Conservation (phyloP, 2,113 vertebrate genomes). For the Ammodytes marinus region DNA sequence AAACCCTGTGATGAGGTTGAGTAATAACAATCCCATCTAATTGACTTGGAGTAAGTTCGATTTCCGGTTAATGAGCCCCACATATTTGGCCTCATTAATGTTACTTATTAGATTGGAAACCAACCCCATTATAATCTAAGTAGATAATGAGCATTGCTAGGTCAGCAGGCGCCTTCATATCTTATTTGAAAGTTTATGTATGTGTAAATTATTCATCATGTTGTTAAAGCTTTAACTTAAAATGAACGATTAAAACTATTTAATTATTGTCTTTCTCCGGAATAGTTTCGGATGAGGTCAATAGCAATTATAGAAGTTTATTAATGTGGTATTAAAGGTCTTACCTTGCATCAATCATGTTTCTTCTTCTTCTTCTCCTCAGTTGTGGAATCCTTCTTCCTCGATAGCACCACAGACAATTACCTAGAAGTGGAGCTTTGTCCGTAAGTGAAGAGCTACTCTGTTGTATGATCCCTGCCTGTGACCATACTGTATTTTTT, state of each 20-base stretch:
- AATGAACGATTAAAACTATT: slow-evolving; percentile 23
- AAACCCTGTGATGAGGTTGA: slow-evolving; percentile 70
- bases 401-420: slow-evolving; percentile 87
- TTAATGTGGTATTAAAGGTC: neutral
- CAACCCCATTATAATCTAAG: slow-evolving; percentile 51
- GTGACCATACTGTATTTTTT: neutral
- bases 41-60: slow-evolving; percentile 73
- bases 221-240: slow-evolving; percentile 14
- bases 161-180: slow-evolving; percentile 32
- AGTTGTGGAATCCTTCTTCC: slow-evolving; percentile 96
- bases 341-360: slow-evolving; percentile 7
- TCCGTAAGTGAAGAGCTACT: slow-evolving; percentile 87
- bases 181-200: slow-evolving; percentile 32
- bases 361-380: slow-evolving; percentile 19
- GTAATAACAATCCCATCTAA: slow-evolving; percentile 72
- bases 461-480: neutral
- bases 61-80: slow-evolving; percentile 68
- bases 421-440: slow-evolving; percentile 96
- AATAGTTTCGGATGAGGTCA: slow-evolving; percentile 7
- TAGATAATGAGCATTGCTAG: slow-evolving; percentile 51
- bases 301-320: slow-evolving; percentile 28
- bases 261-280: slow-evolving; percentile 17
- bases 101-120: slow-evolving; percentile 63
- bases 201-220: slow-evolving; percentile 18
- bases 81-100: slow-evolving; percentile 74